Percentiles rank a stretch among this genome's conserved stretches.
Evolutionary conservation across 1,140 invertebrate species (phyloP).

Genomic region (Drosophila ercepeae): DNA sequence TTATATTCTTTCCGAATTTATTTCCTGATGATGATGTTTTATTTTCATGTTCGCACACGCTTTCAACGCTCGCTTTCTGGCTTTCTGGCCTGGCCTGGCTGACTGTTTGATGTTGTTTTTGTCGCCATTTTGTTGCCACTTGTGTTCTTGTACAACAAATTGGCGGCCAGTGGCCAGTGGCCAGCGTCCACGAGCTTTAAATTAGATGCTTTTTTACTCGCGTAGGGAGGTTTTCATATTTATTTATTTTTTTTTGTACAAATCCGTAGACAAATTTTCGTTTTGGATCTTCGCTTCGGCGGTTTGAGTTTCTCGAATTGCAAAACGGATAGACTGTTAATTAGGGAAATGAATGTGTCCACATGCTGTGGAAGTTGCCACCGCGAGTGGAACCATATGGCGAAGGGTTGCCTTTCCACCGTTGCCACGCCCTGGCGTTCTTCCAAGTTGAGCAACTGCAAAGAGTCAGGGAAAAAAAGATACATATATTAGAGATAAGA

Average conservation of each 20-base stretch:
- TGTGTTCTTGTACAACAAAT: conserved; percentile 56
- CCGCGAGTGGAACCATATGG: conserved; percentile 54
- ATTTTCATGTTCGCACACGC: conserved; percentile 79
- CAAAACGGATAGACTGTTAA: conserved; percentile 43
- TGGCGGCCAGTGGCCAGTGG: conserved; percentile 51
- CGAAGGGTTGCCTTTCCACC: conserved; percentile 8
- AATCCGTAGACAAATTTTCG: conserved; percentile 15
- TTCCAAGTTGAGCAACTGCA: conserved; percentile 72
- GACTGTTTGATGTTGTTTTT: conserved; percentile 59
- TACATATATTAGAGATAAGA: conserved; percentile 38
- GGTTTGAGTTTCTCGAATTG: conserved; percentile 19
- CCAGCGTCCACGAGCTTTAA: conserved; percentile 63
- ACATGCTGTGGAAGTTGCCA: conserved; percentile 38
- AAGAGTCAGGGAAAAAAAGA: conserved; percentile 44
- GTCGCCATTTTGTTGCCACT: conserved; percentile 25
- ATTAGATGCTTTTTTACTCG: conserved; percentile 58
- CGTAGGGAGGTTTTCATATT: conserved; percentile 53
- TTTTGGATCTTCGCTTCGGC: conserved; percentile 3
- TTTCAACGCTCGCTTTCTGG: conserved; percentile 59
- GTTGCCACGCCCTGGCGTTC: conserved; percentile 63
- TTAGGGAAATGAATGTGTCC: conserved; percentile 55
- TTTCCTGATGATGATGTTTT: conserved; percentile 80
- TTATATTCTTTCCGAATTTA: conserved; percentile 67
- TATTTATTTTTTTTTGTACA: conserved; percentile 40
- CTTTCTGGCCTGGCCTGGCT: no score